These are phyloP conservation scores for Gymnoscopelus braueri DNA, from an alignment of 2,797 vertebrate species.

Conservation along the genomic window DNA sequence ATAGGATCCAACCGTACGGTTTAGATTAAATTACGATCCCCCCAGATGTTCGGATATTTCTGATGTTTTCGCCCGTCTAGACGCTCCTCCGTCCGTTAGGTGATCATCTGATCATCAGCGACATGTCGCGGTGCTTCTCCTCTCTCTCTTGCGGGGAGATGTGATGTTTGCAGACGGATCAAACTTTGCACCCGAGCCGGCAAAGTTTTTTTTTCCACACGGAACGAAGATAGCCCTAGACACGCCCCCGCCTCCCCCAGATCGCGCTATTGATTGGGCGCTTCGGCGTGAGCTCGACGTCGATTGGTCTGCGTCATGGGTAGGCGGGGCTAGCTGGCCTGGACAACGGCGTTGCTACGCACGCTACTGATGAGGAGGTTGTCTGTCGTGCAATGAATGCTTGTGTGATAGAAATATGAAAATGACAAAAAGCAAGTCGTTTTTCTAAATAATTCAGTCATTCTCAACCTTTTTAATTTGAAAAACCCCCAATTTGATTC, in stretches of 20 bases:
- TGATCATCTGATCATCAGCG: background rate
- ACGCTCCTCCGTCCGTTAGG: no score
- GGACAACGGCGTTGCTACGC: constrained; percentile 70
- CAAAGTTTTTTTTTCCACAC: constrained; percentile 98
- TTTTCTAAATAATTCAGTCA: no score
- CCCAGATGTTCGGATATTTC: no score
- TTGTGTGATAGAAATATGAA: no score
- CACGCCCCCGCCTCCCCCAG: constrained; percentile 55
- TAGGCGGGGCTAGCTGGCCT: constrained; percentile 21
- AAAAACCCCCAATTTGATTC: no score
- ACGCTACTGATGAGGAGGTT: constrained; percentile 40
- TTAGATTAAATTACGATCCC: no score
- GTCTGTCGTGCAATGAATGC: no score
- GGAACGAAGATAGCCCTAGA: constrained; percentile 72
- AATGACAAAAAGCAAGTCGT: no score
- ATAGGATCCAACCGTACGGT: background rate
- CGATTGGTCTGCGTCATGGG: constrained; percentile 45
- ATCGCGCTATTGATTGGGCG: constrained; percentile 65
- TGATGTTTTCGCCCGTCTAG: no score
- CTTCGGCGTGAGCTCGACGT: rapidly evolving
- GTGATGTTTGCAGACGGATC: constrained; percentile 88
- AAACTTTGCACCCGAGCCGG: constrained; percentile 98
- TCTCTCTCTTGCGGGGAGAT: background rate
- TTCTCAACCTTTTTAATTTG: no score
- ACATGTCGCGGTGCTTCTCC: no score